Evolutionary conservation across 2,888 invertebrate genomes (phyloP).

Genomic region (Drosophila antonietae): DNA sequence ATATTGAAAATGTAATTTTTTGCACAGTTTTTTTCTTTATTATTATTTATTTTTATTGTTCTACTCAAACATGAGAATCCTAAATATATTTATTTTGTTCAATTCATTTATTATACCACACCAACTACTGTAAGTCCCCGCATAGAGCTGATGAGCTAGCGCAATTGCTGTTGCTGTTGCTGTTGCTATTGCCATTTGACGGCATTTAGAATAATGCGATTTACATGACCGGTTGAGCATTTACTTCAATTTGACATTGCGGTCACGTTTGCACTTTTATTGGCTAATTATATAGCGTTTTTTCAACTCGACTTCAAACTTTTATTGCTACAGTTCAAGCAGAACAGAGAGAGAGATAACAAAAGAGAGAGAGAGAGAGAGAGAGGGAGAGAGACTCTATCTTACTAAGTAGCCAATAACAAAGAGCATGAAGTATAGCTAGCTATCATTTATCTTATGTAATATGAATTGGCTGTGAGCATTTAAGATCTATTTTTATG

Average conservation of each 20-base stretch:
- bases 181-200: conserved; percentile 22
- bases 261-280: conserved; percentile 74
- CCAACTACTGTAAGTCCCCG: conserved; percentile 40
- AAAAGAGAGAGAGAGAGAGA: background rate
- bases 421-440: background rate
- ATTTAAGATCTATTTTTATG: background rate
- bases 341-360: background rate
- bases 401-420: background rate
- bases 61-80: conserved; percentile 33
- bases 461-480: background rate
- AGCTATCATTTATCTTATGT: background rate
- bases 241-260: conserved; percentile 61
- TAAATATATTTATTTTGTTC: conserved; percentile 15
- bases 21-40: conserved; percentile 3
- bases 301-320: conserved; percentile 25
- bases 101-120: conserved; percentile 9
- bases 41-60: background rate
- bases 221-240: conserved; percentile 63
- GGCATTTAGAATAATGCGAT: conserved; percentile 60
- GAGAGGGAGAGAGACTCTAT: background rate
- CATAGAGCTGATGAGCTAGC: background rate
- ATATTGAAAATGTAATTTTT: conserved; percentile 13
- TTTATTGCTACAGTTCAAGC: conserved; percentile 36
- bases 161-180: conserved; percentile 4
- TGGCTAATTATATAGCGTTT: conserved; percentile 60